phyloP scores from a whole-genome alignment of 2,888 invertebrate species.

The Scaptomyza polygonia region DNA sequence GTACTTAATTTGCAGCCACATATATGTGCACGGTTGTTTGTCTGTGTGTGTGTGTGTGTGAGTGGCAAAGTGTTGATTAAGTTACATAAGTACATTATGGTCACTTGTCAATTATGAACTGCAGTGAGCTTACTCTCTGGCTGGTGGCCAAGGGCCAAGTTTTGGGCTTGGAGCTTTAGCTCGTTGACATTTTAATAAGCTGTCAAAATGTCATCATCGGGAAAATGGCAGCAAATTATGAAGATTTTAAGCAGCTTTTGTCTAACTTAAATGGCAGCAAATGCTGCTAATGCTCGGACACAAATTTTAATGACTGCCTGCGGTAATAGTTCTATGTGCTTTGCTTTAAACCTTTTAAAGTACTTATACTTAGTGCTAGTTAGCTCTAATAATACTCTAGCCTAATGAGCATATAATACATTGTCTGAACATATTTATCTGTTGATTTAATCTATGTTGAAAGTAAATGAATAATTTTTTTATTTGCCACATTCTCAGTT shows the following conservation, averaged over 20 bases:
- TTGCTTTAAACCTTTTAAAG: neutral
- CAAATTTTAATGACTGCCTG: neutral
- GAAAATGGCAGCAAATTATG: constrained; percentile 10
- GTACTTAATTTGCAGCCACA: neutral
- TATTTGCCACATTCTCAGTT: too few relatives aligned
- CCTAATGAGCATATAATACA: neutral
- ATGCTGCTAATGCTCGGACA: neutral
- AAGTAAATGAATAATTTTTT: too few relatives aligned
- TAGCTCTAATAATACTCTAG: neutral
- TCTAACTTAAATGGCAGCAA: constrained; percentile 13
- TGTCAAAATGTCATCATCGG: constrained; percentile 53
- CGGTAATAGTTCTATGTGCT: neutral
- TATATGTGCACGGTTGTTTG: neutral
- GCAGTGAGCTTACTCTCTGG: constrained; percentile 7
- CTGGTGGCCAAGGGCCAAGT: constrained; percentile 6
- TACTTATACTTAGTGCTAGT: neutral
- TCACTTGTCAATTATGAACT: constrained; percentile 56
- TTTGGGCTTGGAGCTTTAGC: constrained; percentile 17
- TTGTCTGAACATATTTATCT: too few relatives aligned
- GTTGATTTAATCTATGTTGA: too few relatives aligned
- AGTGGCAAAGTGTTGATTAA: constrained; percentile 51
- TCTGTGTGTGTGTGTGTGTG: constrained; percentile 7
- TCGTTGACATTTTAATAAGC: constrained; percentile 68
- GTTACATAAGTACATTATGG: constrained; percentile 66
- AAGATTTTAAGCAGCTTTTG: constrained; percentile 37